Percentiles rank a stretch among this genome's conserved stretches.
These are phyloP conservation scores for Arbacia lixula DNA, from an alignment of 53 echinoderm and acorn worm genomes.

Conservation along the genomic window DNA sequence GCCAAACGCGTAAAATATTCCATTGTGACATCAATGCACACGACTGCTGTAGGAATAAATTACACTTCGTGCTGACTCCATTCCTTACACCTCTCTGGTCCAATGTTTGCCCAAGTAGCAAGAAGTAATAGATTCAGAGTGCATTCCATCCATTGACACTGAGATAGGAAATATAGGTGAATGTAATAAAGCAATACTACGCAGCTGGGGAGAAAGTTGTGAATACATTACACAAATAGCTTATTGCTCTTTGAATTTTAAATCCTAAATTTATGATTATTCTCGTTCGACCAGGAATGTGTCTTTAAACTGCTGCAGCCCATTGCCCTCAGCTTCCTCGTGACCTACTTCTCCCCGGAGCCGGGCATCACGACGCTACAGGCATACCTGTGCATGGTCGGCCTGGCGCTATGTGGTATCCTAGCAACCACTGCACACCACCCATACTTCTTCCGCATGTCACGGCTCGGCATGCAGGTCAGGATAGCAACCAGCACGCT, in stretches of 20 bases:
- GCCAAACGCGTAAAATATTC: too few species aligned
- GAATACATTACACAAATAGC: too few species aligned
- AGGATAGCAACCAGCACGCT: conserved; percentile 67
- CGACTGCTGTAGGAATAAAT: too few species aligned
- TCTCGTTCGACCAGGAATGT: conserved; percentile 49
- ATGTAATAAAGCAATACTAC: too few species aligned
- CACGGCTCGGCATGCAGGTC: conserved; percentile 74
- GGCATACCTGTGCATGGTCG: conserved; percentile 78
- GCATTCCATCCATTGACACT: too few species aligned
- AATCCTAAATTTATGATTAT: not conserved
- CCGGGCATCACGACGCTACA: conserved; percentile 48
- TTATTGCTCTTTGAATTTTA: not conserved
- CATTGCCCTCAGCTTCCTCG: conserved; percentile 62
- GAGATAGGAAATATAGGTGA: too few species aligned
- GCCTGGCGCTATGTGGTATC: conserved; percentile 50
- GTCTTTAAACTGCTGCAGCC: conserved; percentile 73
- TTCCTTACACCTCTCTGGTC: too few species aligned
- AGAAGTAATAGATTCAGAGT: too few species aligned
- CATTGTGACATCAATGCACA: too few species aligned
- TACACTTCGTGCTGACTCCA: too few species aligned
- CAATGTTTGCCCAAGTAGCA: too few species aligned
- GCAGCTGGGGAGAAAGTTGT: too few species aligned
- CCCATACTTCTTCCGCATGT: conserved; percentile 67
- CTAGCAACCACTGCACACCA: conserved; percentile 62
- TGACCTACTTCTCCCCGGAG: conserved; percentile 72